These are phyloP conservation scores for Phaedon cochleariae DNA, from an alignment of 2,888 invertebrate species.

Conservation along the genomic window DNA sequence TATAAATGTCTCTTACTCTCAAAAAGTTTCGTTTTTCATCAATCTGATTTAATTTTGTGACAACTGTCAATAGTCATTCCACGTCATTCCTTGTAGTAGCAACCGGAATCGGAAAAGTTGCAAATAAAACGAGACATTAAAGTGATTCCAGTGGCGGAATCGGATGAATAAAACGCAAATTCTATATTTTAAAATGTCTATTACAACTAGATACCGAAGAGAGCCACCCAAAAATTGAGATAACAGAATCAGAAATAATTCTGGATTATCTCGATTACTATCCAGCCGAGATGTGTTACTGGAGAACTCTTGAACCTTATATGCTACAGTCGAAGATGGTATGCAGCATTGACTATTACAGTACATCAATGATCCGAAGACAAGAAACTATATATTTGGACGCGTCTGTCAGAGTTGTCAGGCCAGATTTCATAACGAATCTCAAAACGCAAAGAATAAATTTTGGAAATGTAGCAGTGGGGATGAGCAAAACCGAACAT, in stretches of 20 bases:
- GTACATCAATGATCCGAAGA: constrained; percentile 28
- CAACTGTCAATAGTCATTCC: too few relatives aligned
- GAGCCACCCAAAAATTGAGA: constrained; percentile 21
- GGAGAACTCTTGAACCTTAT: constrained; percentile 44
- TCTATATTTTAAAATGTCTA: too few relatives aligned
- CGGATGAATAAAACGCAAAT: too few relatives aligned
- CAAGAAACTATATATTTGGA: constrained; percentile 39
- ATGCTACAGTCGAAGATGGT: constrained; percentile 38
- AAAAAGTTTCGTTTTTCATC: too few relatives aligned
- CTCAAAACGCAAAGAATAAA: constrained; percentile 43
- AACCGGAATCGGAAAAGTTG: too few relatives aligned
- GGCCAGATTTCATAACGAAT: constrained; percentile 45
- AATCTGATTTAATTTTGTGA: too few relatives aligned
- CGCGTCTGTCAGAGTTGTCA: constrained; percentile 39
- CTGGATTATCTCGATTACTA: constrained; percentile 39
- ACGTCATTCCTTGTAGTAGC: too few relatives aligned
- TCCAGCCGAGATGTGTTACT: constrained; percentile 48
- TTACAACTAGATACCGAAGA: neutral
- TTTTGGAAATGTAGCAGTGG: constrained; percentile 44
- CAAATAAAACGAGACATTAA: too few relatives aligned
- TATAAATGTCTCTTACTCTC: too few relatives aligned
- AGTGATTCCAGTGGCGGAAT: too few relatives aligned
- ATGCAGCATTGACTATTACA: constrained; percentile 41
- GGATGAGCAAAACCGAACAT: constrained; percentile 33
- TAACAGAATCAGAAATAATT: constrained; percentile 39